These are phyloP conservation scores for Todiramphus chloris DNA, from an alignment of 2,113 vertebrate genomes.

Conservation along the genomic window DNA sequence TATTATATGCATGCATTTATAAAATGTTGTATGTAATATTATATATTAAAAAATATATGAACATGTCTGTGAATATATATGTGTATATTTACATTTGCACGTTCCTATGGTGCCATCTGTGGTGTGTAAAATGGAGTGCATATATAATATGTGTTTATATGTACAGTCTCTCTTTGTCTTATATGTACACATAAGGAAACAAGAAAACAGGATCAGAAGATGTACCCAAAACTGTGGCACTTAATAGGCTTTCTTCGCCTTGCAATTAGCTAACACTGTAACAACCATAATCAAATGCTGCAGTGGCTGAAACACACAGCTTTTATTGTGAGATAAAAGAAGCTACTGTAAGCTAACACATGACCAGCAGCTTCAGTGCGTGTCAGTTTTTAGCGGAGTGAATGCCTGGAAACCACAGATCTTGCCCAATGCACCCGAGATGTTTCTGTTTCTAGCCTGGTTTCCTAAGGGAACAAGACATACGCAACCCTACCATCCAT, in stretches of 20 bases:
- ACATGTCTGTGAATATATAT: not conserved
- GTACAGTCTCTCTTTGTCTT: not conserved
- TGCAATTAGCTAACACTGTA: not conserved
- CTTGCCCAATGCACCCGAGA: not conserved
- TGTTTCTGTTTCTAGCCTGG: conserved; percentile 1
- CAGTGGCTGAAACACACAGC: not conserved
- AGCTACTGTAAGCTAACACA: conserved; percentile 17
- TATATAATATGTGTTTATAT: not conserved
- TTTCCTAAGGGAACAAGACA: not conserved
- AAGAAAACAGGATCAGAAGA: not conserved
- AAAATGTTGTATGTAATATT: not conserved
- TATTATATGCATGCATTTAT: not conserved
- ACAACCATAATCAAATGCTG: not conserved
- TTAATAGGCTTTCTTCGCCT: not conserved
- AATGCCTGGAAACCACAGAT: not conserved
- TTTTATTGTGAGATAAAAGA: conserved; percentile 8
- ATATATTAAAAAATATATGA: not conserved
- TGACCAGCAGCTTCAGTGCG: not conserved
- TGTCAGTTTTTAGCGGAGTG: not conserved
- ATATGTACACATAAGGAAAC: not conserved
- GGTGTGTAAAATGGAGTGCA: not conserved
- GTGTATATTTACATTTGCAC: not conserved
- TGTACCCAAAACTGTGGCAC: not conserved
- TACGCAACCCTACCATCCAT: not conserved
- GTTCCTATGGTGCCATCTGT: not conserved